Evolutionary conservation across 2,888 invertebrate genomes (phyloP).

Genomic region (Pseudeuparius sepicola): DNA sequence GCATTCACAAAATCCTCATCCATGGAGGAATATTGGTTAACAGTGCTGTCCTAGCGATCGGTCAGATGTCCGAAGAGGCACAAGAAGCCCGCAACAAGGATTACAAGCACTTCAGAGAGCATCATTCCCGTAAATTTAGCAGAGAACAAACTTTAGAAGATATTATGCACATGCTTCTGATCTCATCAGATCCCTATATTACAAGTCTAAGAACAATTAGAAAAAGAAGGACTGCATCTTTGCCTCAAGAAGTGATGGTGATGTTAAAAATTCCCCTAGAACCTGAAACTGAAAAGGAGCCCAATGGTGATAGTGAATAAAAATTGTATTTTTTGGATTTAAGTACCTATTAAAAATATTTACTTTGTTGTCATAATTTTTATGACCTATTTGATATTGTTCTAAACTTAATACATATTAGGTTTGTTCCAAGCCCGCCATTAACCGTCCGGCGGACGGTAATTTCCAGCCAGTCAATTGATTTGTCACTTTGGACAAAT

Average conservation of each 20-base stretch:
- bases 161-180: constrained; percentile 12
- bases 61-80: constrained; percentile 8
- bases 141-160: constrained; percentile 7
- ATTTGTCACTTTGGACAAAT: too few species aligned
- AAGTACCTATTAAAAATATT: too few species aligned
- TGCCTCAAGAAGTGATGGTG: constrained; percentile 8
- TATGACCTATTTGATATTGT: too few species aligned
- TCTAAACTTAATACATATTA: too few species aligned
- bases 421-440: too few species aligned
- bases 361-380: too few species aligned
- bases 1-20: constrained; percentile 12
- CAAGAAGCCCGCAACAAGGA: too few species aligned
- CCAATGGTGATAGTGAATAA: too few species aligned
- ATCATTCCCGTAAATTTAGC: constrained; percentile 3
- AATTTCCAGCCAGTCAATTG: too few species aligned
- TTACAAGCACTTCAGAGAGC: constrained; percentile 1
- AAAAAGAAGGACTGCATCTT: constrained; percentile 9
- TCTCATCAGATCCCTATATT: constrained; percentile 11
- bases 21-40: constrained; percentile 10
- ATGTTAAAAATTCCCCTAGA: constrained; percentile 2
- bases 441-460: too few species aligned
- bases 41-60: constrained; percentile 6
- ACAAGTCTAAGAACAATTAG: constrained; percentile 8
- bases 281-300: too few species aligned
- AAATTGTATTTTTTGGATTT: too few species aligned